Conservation (phyloP, 2,888 invertebrate genomes). For the Therioaphis trifolii region DNA sequence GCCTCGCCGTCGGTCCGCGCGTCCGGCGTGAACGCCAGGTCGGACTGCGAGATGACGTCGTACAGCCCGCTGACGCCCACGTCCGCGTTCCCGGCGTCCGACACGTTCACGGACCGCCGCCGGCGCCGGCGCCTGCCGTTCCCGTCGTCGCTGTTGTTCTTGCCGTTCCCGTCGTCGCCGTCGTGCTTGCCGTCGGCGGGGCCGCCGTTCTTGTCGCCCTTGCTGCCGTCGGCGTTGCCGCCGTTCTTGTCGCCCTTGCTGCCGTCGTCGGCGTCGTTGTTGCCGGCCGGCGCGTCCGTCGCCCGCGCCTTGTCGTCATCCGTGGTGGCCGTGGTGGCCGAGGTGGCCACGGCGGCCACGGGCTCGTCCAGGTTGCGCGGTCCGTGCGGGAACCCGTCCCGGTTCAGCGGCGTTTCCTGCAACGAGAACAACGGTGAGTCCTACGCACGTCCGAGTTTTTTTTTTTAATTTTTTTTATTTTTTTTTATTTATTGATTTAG, state of each 20-base stretch:
- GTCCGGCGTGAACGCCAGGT: slow-evolving; percentile 89
- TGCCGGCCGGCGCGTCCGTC: slow-evolving; percentile 51
- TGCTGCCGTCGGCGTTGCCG: neutral
- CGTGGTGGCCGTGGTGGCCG: slow-evolving; percentile 63
- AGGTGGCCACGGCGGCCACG: neutral
- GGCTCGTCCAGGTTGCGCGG: slow-evolving; percentile 73
- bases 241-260: slow-evolving; percentile 71
- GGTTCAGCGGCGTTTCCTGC: slow-evolving; percentile 49
- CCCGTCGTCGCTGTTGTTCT: slow-evolving; percentile 63
- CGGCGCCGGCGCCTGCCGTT: slow-evolving; percentile 71
- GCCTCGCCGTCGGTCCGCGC: slow-evolving; percentile 76
- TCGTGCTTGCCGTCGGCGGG: neutral
- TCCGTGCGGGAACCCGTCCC: slow-evolving; percentile 81
- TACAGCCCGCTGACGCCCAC: slow-evolving; percentile 91
- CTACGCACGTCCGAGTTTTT: too few relatives aligned
- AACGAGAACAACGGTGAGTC: too few relatives aligned
- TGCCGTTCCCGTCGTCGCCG: slow-evolving; percentile 67
- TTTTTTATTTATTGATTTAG: too few relatives aligned
- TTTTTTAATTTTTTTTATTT: too few relatives aligned
- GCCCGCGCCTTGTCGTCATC: slow-evolving; percentile 67
- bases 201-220: slow-evolving; percentile 66
- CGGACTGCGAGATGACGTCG: slow-evolving; percentile 91
- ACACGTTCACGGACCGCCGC: slow-evolving; percentile 76
- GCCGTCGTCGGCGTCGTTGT: slow-evolving; percentile 71
- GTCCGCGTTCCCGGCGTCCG: slow-evolving; percentile 83